Evolutionary conservation across 1,140 invertebrate species (phyloP), one percentile per base, ranked within the genome.

Genomic region (Batillaria attramentaria): DNA sequence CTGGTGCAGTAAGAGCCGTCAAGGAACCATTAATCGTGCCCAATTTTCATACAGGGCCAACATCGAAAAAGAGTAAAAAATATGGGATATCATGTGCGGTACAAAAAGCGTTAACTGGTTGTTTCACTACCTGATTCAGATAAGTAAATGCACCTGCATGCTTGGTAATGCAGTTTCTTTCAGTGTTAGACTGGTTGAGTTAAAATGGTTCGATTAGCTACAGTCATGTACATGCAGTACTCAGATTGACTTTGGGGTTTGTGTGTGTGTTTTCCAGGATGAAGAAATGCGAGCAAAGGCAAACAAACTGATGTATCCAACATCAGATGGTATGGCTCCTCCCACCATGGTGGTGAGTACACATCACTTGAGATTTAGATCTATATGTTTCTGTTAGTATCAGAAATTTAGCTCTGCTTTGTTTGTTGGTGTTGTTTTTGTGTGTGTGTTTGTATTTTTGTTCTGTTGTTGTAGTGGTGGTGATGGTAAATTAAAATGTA

Each of bases 261-360:
- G 35, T n/a, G 10, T 43, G 46, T 69, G 57, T 70, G 6, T 42
- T 8, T 80, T 66, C 28, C 70, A 89, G 86, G 88, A 89, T 84
- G 88, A 89, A 35, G 86, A 84, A 24, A 86, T 88, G 84, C 85
- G 80, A 62, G 69, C 68, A 13, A 86, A 84, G 73, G 86, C 88
- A 16, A 86, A 85, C 41, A 78, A 77, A 54, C 66, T 89, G 57
- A 87, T 89, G 87, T 87, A 84, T 46, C 87, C 87, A 28, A 77
- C 84, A n/a, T 76, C 80, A 20, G 86, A 85, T 41, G 83, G 83
- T 28, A 88, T 88, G 87, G 84, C 68, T 46, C 88, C 88, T 13
- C 87, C 88, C 20, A 77, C 72, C 2, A 46, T 62, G 43, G 79
- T 84, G 54, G 83, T 85, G 79, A 68, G 79, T 83, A 74, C 6